Base-by-base conservation (phyloP, 2,888 invertebrate species). In the Nomada goodeniana region DNA sequence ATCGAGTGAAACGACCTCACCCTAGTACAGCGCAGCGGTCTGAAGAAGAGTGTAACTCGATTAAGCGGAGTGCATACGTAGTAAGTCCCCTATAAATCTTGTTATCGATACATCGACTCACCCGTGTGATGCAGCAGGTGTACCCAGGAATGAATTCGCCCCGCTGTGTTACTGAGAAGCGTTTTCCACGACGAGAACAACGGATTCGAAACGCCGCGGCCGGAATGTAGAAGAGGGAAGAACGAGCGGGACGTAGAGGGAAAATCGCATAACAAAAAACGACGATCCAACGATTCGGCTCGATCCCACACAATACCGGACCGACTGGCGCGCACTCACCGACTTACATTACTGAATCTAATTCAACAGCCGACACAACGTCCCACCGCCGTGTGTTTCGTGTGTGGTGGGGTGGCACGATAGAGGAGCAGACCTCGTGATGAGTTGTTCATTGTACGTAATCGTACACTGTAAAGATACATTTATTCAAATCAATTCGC, bases 361-460 rank as follows among this genome's bases (percentile, higher is more conserved):
- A 85, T 85, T 84, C 76, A 82, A 76, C 84, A 75, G 76, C 77
- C 77, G 83, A 65, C 55, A 82, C 77, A 85, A 86, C 79, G 82
- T 87, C 84, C 88, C 87, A 88, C 86, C 86, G 83, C 83, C 63
- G 50, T 53, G 77, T 60, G 76, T 70, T 60, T 60, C 50, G 23
- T 69, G 65, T 70, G 63, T 70, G 69, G 71, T 59, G 71, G 80
- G 70, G 79, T n/a, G 65, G 29, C 55, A 74, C 64, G 86, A 85
- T 80, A 86, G 85, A 81, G 82, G 73, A 80, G 52, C 79, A 73
- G 84, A 85, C 85, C 88, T 88, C 88, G 88, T 88, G 88, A 88
- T 84, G 83, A 88, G 77, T 78, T 73, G 60, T 73, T 78, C 85
- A 83, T 80, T 82, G 78, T 80, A 85, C 60, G 67, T 84, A 75